A percentile compares a stretch with the other conserved stretches of the same genome.
Conservation (phyloP, 2,888 invertebrate species). For the Entomobrya multifasciata region DNA sequence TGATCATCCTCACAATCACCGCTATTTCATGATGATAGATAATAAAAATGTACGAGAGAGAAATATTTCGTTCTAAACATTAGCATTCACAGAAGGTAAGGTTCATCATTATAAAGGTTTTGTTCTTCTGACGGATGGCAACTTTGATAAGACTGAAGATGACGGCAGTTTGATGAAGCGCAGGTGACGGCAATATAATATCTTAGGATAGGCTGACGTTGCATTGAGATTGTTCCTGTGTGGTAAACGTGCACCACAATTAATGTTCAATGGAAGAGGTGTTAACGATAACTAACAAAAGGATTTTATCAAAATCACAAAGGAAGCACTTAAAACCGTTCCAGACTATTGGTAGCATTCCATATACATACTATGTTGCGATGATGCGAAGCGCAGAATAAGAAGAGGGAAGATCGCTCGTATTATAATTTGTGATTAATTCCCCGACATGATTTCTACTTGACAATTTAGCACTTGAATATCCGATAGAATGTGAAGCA, state of each 20-base stretch:
- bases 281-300: background rate
- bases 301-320: slow-evolving; percentile 10
- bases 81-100: background rate
- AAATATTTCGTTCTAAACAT: background rate
- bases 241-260: background rate
- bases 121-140: slow-evolving; percentile 18
- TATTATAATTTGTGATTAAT: background rate
- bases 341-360: background rate
- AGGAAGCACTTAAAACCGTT: background rate
- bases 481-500: too few species aligned
- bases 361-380: background rate
- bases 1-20: slow-evolving; percentile 23
- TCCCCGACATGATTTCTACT: slow-evolving; percentile 2
- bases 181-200: slow-evolving; percentile 27
- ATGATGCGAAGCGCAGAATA: background rate
- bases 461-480: background rate
- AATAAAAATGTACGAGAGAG: background rate
- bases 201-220: slow-evolving; percentile 7
- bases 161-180: slow-evolving; percentile 43
- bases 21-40: slow-evolving; percentile 37
- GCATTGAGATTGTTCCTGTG: background rate
- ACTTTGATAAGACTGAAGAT: slow-evolving; percentile 28
- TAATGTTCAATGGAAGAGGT: background rate
- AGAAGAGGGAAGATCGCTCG: background rate
- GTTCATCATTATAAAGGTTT: slow-evolving; percentile 28